Evolutionary conservation across 2,888 invertebrate species (phyloP).

Genomic region (Troides aeacus): DNA sequence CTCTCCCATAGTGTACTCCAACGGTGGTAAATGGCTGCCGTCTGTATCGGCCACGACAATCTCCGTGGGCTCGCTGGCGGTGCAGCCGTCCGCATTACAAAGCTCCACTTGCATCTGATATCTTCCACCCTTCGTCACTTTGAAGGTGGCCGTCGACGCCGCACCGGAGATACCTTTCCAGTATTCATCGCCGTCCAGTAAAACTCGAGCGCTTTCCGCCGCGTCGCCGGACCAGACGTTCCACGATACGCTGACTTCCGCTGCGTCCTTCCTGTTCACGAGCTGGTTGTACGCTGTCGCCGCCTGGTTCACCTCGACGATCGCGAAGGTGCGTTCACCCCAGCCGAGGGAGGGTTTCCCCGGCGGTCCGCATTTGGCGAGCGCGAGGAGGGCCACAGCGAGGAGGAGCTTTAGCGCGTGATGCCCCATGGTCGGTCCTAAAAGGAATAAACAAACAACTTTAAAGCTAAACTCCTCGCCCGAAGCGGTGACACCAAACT

Average conservation of each 20-base stretch:
- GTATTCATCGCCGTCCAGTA: slow-evolving; percentile 61
- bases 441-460: slow-evolving; percentile 52
- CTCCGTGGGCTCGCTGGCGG: slow-evolving; percentile 63
- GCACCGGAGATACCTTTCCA: slow-evolving; percentile 63
- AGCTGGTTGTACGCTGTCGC: slow-evolving; percentile 75
- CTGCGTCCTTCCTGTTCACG: slow-evolving; percentile 62
- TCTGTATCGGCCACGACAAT: slow-evolving; percentile 74
- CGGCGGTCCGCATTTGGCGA: slow-evolving; percentile 59
- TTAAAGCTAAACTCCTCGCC: slow-evolving; percentile 42
- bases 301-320: slow-evolving; percentile 74
- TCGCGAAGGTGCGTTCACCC: slow-evolving; percentile 72
- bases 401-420: slow-evolving; percentile 52
- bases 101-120: slow-evolving; percentile 70
- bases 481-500: slow-evolving; percentile 61
- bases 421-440: slow-evolving; percentile 68
- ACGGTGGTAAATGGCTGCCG: slow-evolving; percentile 72
- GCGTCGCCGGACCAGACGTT: slow-evolving; percentile 73
- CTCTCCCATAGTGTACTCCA: slow-evolving; percentile 63
- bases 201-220: slow-evolving; percentile 59
- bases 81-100: slow-evolving; percentile 70
- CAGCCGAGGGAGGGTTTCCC: slow-evolving; percentile 71
- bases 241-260: slow-evolving; percentile 73
- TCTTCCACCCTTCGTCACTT: slow-evolving; percentile 70
- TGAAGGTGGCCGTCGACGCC: slow-evolving; percentile 63
- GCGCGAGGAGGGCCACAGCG: slow-evolving; percentile 47